Evolutionary conservation across 2,113 vertebrate genomes (phyloP).

Genomic region (Microtus montanus): DNA sequence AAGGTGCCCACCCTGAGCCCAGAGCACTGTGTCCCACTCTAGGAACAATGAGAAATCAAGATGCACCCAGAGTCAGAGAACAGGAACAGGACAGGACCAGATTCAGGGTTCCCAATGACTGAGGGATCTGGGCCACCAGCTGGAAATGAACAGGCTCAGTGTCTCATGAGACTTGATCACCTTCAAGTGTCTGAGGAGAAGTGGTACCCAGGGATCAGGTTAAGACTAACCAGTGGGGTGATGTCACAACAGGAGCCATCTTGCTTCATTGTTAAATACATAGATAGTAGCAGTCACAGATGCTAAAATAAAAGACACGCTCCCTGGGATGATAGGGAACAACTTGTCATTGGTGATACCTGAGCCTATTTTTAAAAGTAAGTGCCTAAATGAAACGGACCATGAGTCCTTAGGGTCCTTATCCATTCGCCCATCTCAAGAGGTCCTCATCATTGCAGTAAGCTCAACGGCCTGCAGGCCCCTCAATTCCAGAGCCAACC

Average conservation of each 20-base stretch:
- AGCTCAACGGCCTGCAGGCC: not conserved
- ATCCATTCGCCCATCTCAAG: not conserved
- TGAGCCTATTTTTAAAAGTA: not conserved
- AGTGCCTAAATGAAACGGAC: not conserved
- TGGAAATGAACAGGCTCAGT: not conserved
- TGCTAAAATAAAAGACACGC: not conserved
- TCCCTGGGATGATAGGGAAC: not conserved
- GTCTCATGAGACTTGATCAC: not conserved
- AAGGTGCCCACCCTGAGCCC: not conserved
- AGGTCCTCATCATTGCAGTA: not conserved
- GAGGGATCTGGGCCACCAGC: not conserved
- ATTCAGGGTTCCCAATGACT: not conserved
- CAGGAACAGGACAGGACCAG: not conserved
- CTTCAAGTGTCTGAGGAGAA: not conserved
- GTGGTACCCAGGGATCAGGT: not conserved
- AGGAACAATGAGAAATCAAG: not conserved
- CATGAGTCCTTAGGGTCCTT: not conserved
- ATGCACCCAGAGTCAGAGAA: not conserved
- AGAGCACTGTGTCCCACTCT: not conserved
- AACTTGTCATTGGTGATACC: not conserved
- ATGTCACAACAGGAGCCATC: not conserved
- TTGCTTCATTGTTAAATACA: not conserved
- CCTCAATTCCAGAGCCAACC: not conserved
- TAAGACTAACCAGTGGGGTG: not conserved
- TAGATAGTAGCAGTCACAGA: not conserved